Conservation (phyloP, 2,888 invertebrate species). For the Drosophila quinaria region DNA sequence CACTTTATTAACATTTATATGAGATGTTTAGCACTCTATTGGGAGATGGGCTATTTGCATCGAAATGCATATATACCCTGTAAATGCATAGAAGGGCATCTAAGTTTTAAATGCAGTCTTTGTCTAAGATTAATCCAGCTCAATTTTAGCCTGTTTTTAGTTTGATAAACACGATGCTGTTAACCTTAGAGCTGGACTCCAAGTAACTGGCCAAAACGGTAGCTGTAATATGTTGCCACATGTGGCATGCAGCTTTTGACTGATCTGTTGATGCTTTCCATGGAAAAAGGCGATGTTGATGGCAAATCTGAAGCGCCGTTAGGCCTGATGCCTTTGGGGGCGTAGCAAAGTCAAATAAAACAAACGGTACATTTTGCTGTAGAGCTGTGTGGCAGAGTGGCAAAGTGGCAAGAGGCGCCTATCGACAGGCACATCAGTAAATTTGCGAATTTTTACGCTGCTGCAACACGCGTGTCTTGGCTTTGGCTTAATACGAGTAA, state of each 20-base stretch:
- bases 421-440: conserved; percentile 71
- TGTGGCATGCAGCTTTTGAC: conserved; percentile 6
- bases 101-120: neutral
- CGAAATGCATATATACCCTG: neutral
- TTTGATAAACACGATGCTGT: conserved; percentile 5
- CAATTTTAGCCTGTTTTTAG: conserved; percentile 8
- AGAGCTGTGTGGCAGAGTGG: conserved; percentile 19
- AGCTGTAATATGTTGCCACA: conserved; percentile 37
- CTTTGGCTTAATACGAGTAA: conserved; percentile 69
- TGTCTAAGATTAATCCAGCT: conserved; percentile 1
- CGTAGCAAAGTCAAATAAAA: conserved; percentile 52
- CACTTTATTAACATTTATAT: neutral
- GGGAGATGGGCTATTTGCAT: neutral
- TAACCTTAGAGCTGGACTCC: neutral
- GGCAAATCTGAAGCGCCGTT: conserved; percentile 75
- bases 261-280: conserved; percentile 47
- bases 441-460: conserved; percentile 81
- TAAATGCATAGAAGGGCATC: neutral
- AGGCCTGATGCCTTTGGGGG: conserved; percentile 42
- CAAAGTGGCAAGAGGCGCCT: conserved; percentile 45
- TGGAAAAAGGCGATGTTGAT: conserved; percentile 56
- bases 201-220: conserved; percentile 20
- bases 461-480: conserved; percentile 57
- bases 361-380: conserved; percentile 51
- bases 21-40: neutral